A percentile compares a stretch with the other conserved stretches of the same genome.
These are phyloP conservation scores for Neopelma chrysocephalum DNA, from an alignment of 2,797 vertebrate species.

Conservation along the genomic window DNA sequence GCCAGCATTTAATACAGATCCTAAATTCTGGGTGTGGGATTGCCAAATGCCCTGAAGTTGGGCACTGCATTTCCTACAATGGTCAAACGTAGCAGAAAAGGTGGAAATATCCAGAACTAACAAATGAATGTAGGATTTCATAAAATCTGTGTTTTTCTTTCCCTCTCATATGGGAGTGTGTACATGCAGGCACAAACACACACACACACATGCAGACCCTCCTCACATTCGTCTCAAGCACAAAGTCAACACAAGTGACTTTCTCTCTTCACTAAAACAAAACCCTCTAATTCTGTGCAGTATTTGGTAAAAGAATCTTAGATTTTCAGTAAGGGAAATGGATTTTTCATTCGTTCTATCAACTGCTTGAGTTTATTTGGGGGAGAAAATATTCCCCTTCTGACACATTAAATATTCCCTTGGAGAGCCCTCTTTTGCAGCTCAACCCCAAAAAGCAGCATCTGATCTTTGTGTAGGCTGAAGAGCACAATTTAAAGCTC, in stretches of 20 bases:
- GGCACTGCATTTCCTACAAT: background rate
- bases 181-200: background rate
- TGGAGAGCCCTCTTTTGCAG: background rate
- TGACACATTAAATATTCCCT: background rate
- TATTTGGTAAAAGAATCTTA: background rate
- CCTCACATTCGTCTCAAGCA: accelerated
- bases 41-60: background rate
- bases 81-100: accelerated
- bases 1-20: background rate
- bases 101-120: background rate
- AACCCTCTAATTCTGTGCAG: background rate
- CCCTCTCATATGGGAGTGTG: accelerated
- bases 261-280: background rate
- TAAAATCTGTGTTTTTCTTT: background rate
- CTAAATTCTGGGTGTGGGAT: background rate
- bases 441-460: background rate
- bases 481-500: background rate
- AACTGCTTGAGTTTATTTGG: background rate
- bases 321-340: background rate
- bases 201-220: background rate
- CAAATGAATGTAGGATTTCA: background rate
- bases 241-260: background rate
- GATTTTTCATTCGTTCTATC: background rate
- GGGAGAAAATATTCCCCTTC: background rate
- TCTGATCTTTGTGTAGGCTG: background rate